Evolutionary conservation across 2,888 invertebrate genomes (phyloP).

Genomic region (Diloba caeruleocephala): DNA sequence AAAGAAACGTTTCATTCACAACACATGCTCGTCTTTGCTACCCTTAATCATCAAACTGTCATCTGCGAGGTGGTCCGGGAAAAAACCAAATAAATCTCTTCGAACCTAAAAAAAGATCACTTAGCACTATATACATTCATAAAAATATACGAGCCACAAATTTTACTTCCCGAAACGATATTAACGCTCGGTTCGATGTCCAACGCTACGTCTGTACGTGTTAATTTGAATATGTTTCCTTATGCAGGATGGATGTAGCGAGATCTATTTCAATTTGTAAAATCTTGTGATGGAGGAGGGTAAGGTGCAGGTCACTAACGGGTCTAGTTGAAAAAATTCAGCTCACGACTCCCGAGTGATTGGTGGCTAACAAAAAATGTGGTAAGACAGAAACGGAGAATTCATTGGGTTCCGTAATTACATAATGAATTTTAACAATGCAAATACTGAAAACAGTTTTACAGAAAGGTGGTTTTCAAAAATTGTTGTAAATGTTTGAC

Average conservation of each 20-base stretch:
- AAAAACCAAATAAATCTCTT: slow-evolving; percentile 61
- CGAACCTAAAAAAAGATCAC: slow-evolving; percentile 64
- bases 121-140: slow-evolving; percentile 67
- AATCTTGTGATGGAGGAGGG: slow-evolving; percentile 50
- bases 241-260: slow-evolving; percentile 50
- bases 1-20: slow-evolving; percentile 56
- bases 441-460: too few relatives aligned
- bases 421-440: too few relatives aligned
- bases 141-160: slow-evolving; percentile 51
- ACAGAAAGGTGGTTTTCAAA: too few relatives aligned
- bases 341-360: slow-evolving; percentile 83
- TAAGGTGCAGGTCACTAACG: slow-evolving; percentile 76
- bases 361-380: slow-evolving; percentile 74
- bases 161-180: slow-evolving; percentile 21
- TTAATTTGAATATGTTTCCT: slow-evolving; percentile 16
- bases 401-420: slow-evolving; percentile 54
- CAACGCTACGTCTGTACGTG: slow-evolving; percentile 46
- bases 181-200: slow-evolving; percentile 25
- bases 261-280: slow-evolving; percentile 46
- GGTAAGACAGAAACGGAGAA: slow-evolving; percentile 54
- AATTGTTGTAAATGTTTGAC: too few relatives aligned
- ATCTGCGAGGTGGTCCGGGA: slow-evolving; percentile 66
- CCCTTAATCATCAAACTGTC: slow-evolving; percentile 65
- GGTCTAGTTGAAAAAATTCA: slow-evolving; percentile 75
- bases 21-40: slow-evolving; percentile 60